A percentile compares a stretch with the other conserved stretches of the same genome.
Conservation (phyloP, 2,888 invertebrate genomes). For the Mechanitis messenoides region DNA sequence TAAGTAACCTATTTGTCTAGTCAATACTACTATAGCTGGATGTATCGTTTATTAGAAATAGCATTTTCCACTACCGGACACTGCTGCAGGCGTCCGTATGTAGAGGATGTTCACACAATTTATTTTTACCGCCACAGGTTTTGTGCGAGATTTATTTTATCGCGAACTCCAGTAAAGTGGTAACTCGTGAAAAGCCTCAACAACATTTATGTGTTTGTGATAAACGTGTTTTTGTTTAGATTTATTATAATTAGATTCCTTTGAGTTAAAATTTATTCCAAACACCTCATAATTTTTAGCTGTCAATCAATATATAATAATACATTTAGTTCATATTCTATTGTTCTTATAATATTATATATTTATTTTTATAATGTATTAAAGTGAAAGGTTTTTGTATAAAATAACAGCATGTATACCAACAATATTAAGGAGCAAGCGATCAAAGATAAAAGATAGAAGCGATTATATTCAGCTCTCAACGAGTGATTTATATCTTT, state of each 20-base stretch:
- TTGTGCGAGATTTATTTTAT: conserved; percentile 25
- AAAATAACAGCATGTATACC: conserved; percentile 29
- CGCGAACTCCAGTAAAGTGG: conserved; percentile 11
- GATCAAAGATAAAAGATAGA: conserved; percentile 57
- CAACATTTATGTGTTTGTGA: conserved; percentile 10
- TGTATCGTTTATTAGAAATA: conserved; percentile 21
- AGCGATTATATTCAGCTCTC: conserved; percentile 66
- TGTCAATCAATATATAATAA: neutral
- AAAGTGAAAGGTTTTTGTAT: neutral
- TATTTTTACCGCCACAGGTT: conserved; percentile 31
- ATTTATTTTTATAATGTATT: conserved; percentile 4
- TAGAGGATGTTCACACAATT: conserved; percentile 34
- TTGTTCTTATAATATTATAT: too few species aligned
- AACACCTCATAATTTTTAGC: neutral
- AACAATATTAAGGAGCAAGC: conserved; percentile 38
- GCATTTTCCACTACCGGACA: conserved; percentile 22
- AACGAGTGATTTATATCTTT: conserved; percentile 67
- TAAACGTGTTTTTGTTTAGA: conserved; percentile 4
- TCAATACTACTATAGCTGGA: conserved; percentile 2
- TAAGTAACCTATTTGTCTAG: conserved; percentile 1
- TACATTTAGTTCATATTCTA: neutral
- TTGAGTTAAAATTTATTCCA: neutral
- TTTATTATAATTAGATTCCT: conserved; percentile 4
- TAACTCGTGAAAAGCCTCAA: conserved; percentile 18
- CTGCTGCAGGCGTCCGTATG: conserved; percentile 23